A percentile compares a stretch with the other conserved stretches of the same genome.
Conservation (phyloP, 2,888 invertebrate genomes). For the Tillus elongatus region DNA sequence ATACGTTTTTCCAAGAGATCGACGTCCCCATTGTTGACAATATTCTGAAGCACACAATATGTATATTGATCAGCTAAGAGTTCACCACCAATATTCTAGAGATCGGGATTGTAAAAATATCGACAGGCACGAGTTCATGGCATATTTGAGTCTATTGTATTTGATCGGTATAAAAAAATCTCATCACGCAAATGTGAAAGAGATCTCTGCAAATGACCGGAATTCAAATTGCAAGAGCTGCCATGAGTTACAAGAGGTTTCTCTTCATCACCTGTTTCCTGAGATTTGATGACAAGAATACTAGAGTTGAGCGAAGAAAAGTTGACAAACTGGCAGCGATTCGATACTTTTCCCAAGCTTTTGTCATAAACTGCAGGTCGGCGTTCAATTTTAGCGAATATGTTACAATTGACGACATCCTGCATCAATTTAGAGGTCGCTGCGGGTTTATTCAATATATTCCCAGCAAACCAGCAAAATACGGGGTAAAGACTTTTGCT, state of each 20-base stretch:
- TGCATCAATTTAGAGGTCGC: slow-evolving; percentile 24
- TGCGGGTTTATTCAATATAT: slow-evolving; percentile 24
- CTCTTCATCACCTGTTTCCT: slow-evolving; percentile 6
- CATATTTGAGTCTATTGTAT: too few relatives aligned
- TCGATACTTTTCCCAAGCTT: slow-evolving; percentile 24
- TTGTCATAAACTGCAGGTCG: slow-evolving; percentile 25
- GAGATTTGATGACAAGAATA: slow-evolving; percentile 10
- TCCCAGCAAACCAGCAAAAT: slow-evolving; percentile 29
- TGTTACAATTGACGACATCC: slow-evolving; percentile 27
- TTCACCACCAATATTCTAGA: slow-evolving; percentile 11
- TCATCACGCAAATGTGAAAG: too few relatives aligned
- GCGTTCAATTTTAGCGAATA: too few relatives aligned
- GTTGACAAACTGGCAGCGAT: slow-evolving; percentile 23
- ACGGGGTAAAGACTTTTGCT: slow-evolving; percentile 28
- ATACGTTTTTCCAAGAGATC: too few relatives aligned
- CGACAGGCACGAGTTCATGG: too few relatives aligned
- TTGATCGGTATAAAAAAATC: too few relatives aligned
- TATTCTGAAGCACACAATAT: slow-evolving; percentile 11
- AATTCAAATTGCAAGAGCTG: slow-evolving; percentile 16
- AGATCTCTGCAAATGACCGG: too few relatives aligned
- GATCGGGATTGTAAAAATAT: too few relatives aligned
- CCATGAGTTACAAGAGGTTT: slow-evolving; percentile 6
- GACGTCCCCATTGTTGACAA: too few relatives aligned
- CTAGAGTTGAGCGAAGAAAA: slow-evolving; percentile 16
- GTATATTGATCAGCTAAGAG: slow-evolving; percentile 12